Percentiles rank a stretch among this genome's conserved stretches.
Evolutionary conservation across 2,797 vertebrate genomes (phyloP).

Genomic region (Okamejei kenojei): DNA sequence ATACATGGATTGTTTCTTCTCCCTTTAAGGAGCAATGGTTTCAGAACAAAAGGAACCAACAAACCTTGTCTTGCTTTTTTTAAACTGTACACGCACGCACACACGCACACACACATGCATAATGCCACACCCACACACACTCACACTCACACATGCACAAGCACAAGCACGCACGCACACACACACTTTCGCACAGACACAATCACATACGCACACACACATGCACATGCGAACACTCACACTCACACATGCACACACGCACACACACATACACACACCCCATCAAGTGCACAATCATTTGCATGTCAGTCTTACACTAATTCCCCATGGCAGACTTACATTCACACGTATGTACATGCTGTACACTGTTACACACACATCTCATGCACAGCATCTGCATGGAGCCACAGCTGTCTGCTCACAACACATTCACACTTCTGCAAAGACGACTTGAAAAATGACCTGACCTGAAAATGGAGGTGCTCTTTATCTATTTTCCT

Average conservation of each 20-base stretch:
- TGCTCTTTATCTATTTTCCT: background rate
- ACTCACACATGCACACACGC: background rate
- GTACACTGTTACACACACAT: background rate
- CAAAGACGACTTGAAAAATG: too few species aligned
- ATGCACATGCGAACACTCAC: background rate
- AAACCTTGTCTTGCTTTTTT: background rate
- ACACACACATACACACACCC: background rate
- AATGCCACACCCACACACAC: background rate
- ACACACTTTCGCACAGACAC: background rate
- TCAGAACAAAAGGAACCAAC: background rate
- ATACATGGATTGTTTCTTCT: too few species aligned
- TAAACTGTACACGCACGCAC: background rate
- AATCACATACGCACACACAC: background rate
- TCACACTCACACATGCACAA: too few species aligned
- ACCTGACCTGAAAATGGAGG: background rate
- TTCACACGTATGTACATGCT: background rate
- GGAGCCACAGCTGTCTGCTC: background rate
- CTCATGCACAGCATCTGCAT: background rate
- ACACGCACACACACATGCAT: background rate
- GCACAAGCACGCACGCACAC: background rate
- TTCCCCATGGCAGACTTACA: background rate
- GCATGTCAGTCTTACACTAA: background rate
- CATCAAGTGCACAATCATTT: background rate
- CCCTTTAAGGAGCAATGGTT: background rate
- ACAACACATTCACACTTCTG: background rate